These are phyloP conservation scores for Volucella inflata DNA, from an alignment of 2,888 invertebrate genomes.

Conservation along the genomic window DNA sequence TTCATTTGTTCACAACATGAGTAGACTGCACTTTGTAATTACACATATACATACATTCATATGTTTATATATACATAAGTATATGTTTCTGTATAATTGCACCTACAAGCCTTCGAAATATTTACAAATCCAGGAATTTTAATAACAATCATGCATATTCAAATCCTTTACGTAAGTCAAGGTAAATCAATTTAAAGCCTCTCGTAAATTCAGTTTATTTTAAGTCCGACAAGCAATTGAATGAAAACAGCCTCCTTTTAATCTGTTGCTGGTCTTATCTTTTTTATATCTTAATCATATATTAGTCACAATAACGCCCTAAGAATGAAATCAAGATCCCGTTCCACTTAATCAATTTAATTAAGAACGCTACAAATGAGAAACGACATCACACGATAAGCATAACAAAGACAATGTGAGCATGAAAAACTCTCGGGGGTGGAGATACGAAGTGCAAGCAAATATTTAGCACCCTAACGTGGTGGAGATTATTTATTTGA, in stretches of 20 bases:
- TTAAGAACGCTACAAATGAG: constrained; percentile 51
- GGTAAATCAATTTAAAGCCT: background rate
- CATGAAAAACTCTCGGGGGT: background rate
- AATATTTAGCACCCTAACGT: constrained; percentile 65
- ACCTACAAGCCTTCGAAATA: too few species aligned
- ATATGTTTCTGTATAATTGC: too few species aligned
- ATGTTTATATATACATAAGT: too few species aligned
- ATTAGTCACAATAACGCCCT: constrained; percentile 55
- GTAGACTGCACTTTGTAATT: too few species aligned
- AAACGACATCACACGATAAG: constrained; percentile 66
- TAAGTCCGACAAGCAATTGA: constrained; percentile 5
- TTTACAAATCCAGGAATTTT: too few species aligned
- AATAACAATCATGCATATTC: too few species aligned
- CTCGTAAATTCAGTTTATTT: background rate
- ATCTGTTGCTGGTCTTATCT: background rate
- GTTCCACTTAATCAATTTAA: constrained; percentile 65
- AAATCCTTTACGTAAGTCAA: background rate
- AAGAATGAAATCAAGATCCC: constrained; percentile 27
- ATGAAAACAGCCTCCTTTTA: constrained; percentile 24
- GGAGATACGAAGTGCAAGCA: constrained; percentile 52
- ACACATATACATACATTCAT: too few species aligned
- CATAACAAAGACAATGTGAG: constrained; percentile 27
- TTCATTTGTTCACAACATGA: too few species aligned
- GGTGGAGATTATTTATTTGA: constrained; percentile 70
- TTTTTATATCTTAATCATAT: constrained; percentile 53